phyloP scores from a whole-genome alignment of 1,140 invertebrate genomes.

The Lasaia peninsularis region DNA sequence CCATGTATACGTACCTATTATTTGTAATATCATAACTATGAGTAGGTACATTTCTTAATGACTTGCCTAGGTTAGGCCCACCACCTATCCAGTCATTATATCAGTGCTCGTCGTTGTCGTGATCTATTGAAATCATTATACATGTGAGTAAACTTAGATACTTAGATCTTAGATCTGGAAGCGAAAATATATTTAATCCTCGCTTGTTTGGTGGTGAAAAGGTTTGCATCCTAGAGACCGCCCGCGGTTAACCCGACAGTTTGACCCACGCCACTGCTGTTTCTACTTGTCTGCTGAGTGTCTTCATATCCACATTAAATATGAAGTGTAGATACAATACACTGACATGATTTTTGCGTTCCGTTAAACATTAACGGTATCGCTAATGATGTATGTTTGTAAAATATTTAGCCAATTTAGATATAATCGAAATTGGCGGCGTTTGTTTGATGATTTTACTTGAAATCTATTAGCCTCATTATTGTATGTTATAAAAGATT shows the following conservation, averaged over 20 bases:
- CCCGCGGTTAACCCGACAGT: conserved; percentile 23
- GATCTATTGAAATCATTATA: too few species aligned
- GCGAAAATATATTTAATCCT: too few species aligned
- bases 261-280: conserved; percentile 26
- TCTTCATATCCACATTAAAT: conserved; percentile 27
- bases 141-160: too few species aligned
- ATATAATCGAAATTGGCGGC: neutral
- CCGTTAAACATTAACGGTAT: conserved; percentile 25
- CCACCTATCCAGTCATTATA: too few species aligned
- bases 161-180: too few species aligned
- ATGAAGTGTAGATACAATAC: conserved; percentile 17
- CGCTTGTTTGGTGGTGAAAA: neutral
- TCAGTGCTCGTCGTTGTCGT: too few species aligned
- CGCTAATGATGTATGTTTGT: conserved; percentile 16
- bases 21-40: too few species aligned
- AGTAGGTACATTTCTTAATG: too few species aligned
- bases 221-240: conserved; percentile 15
- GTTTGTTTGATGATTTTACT: neutral
- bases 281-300: conserved; percentile 21
- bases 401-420: conserved; percentile 12
- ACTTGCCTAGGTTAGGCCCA: too few species aligned
- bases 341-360: conserved; percentile 29
- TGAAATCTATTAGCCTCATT: too few species aligned
- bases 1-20: too few species aligned
- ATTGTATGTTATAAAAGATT: too few species aligned